Evolutionary conservation across 2,113 vertebrate species (phyloP), one percentile per base, ranked within the genome.

Genomic region (Oreochromis tanganicae): DNA sequence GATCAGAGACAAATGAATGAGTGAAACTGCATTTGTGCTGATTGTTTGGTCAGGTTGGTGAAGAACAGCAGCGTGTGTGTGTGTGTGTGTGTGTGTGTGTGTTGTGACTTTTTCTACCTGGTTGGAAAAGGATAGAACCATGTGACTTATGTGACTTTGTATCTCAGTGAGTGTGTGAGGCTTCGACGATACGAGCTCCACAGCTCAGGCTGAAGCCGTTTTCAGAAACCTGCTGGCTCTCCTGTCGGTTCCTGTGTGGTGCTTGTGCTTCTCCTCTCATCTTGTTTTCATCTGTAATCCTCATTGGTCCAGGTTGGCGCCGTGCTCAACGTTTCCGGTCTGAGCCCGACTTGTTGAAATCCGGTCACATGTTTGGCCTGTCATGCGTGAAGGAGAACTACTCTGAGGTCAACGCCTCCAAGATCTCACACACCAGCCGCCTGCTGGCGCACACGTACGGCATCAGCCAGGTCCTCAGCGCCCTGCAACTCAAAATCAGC

Each of bases 401-500:
- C 87, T 99, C 98, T 0, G 97, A 98, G 87, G 96, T 98, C 92
- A 99, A 99, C 89, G 96, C 97, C 86, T 97, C 97, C 94, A 98
- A 98, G 95, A 98, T 99, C 36, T 96, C 97, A 6, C 97, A 98
- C 82, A 98, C 98, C 32, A 97, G 97, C 88, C 97, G 96, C 34
- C 97, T 99, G 66, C 97, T 99, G 41, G 98, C 98, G 0, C 98
- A 99, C 63, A 97, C 98, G 0, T 97, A 98, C 63, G 95, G 94
- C 68, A 97, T 99, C 84, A 96, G 96, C 7, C 97, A 99, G 90
- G 98, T 98, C 85, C 96, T 99, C 78, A 97, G 97, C 0, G 97
- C 98, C 29, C 96, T 99, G 90, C 98, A 98, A 95, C 97, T 99
- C 82, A 98, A 99, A 91, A 97, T 99, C 96, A 98, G 97, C 97